Conservation (phyloP, 2,888 invertebrate species). For the Hemaris fuciformis region DNA sequence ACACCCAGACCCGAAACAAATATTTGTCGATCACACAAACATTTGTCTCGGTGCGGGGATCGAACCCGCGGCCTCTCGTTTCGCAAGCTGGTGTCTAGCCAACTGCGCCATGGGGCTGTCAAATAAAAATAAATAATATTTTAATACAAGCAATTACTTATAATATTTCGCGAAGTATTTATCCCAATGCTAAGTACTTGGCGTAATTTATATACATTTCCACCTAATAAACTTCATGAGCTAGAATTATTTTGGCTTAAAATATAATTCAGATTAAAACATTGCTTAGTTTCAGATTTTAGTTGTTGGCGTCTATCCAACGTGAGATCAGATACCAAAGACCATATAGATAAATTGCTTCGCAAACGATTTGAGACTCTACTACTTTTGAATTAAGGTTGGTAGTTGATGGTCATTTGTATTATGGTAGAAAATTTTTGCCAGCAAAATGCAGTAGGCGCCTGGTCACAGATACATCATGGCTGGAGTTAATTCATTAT, state of each 20-base stretch:
- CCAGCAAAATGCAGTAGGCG: slow-evolving; percentile 6
- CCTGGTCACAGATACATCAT: slow-evolving; percentile 9
- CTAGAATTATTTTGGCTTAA: slow-evolving; percentile 29
- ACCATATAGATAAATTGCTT: neutral
- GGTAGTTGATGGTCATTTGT: neutral
- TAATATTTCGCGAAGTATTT: neutral
- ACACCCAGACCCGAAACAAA: too few species aligned
- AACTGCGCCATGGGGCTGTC: too few species aligned
- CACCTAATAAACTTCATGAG: slow-evolving; percentile 29
- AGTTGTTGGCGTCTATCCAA: slow-evolving; percentile 32
- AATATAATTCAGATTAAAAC: slow-evolving; percentile 36
- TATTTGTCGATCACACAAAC: too few species aligned
- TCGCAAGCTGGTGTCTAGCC: too few species aligned
- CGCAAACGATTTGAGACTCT: neutral
- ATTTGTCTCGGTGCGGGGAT: too few species aligned
- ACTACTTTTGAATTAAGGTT: neutral
- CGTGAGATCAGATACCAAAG: neutral
- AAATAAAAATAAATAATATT: too few species aligned
- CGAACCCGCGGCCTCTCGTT: too few species aligned
- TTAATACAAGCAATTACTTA: neutral
- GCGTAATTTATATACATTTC: slow-evolving; percentile 17
- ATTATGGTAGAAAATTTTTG: slow-evolving; percentile 1
- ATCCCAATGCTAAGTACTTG: neutral
- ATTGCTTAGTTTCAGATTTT: slow-evolving; percentile 36
- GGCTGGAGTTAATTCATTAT: slow-evolving; percentile 10